Conservation (phyloP, 1,140 invertebrate genomes). For the Conus ventricosus region DNA sequence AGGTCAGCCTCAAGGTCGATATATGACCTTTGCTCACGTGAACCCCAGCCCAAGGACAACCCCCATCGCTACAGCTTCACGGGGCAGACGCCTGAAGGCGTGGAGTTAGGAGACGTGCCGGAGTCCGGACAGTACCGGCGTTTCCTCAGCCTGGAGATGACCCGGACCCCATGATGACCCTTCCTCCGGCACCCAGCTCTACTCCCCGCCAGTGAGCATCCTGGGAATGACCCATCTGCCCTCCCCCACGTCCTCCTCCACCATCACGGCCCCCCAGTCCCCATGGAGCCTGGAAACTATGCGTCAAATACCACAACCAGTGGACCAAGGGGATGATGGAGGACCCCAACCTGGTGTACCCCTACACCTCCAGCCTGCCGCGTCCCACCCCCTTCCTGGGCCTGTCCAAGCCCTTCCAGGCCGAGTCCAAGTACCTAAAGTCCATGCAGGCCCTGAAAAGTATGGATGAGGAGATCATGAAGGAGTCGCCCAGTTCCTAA, state of each 20-base stretch:
- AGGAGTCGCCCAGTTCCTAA: slow-evolving; percentile 37
- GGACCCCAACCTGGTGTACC: neutral
- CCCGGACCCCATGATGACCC: slow-evolving; percentile 49
- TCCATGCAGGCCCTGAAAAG: slow-evolving; percentile 38
- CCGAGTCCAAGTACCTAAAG: slow-evolving; percentile 48
- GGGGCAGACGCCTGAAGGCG: slow-evolving; percentile 47
- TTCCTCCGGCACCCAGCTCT: slow-evolving; percentile 41
- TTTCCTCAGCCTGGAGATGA: slow-evolving; percentile 54
- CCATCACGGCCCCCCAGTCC: slow-evolving; percentile 1
- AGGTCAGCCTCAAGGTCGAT: slow-evolving; percentile 30
- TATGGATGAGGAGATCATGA: slow-evolving; percentile 44
- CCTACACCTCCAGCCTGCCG: slow-evolving; percentile 30
- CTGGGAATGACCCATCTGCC: slow-evolving; percentile 44
- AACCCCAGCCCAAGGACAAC: slow-evolving; percentile 45
- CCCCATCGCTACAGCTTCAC: slow-evolving; percentile 57
- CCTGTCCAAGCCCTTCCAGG: slow-evolving; percentile 45
- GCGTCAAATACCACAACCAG: slow-evolving; percentile 27
- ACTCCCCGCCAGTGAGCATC: slow-evolving; percentile 34
- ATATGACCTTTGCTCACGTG: slow-evolving; percentile 46
- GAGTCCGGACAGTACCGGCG: slow-evolving; percentile 55
- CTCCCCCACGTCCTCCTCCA: slow-evolving; percentile 14
- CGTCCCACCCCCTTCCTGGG: slow-evolving; percentile 40
- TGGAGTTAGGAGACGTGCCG: slow-evolving; percentile 45
- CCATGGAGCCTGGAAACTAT: slow-evolving; percentile 27
- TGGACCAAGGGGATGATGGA: slow-evolving; percentile 23